Evolutionary conservation across 2,113 vertebrate genomes (phyloP).

Genomic region (Xerus inauris): DNA sequence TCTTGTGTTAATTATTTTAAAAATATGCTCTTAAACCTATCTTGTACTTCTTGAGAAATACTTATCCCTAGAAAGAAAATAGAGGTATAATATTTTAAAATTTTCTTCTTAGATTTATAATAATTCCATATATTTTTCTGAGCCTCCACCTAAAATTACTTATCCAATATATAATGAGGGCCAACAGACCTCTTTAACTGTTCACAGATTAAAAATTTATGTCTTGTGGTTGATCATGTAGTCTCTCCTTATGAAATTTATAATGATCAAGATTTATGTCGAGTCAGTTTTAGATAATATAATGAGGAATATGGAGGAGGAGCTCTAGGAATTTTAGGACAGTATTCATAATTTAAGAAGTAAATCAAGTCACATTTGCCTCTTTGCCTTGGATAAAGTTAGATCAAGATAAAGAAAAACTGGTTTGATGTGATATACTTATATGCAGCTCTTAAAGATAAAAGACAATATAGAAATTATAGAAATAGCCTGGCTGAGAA

Average conservation of each 20-base stretch:
- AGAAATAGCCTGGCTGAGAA: neutral
- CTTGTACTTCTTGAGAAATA: neutral
- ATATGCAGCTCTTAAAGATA: neutral
- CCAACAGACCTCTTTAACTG: neutral
- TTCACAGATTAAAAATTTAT: neutral
- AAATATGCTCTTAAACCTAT: neutral
- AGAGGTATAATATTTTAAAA: neutral
- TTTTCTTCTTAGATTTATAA: neutral
- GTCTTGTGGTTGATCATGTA: neutral
- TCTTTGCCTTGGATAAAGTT: neutral
- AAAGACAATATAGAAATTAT: neutral
- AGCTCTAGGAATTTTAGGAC: neutral
- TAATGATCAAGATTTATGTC: slow-evolving; percentile 6
- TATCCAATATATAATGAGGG: neutral
- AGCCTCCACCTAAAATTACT: neutral
- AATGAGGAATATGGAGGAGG: neutral
- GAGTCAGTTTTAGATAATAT: neutral
- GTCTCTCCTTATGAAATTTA: slow-evolving; percentile 12
- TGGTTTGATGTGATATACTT: neutral
- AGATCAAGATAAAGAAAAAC: neutral
- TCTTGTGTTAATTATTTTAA: neutral
- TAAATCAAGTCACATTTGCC: neutral
- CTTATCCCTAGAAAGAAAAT: neutral
- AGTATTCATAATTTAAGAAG: slow-evolving; percentile 12
- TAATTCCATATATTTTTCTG: neutral